These are phyloP conservation scores for Hippocampus mohnikei DNA, from an alignment of 2,113 vertebrate genomes.

Conservation along the genomic window DNA sequence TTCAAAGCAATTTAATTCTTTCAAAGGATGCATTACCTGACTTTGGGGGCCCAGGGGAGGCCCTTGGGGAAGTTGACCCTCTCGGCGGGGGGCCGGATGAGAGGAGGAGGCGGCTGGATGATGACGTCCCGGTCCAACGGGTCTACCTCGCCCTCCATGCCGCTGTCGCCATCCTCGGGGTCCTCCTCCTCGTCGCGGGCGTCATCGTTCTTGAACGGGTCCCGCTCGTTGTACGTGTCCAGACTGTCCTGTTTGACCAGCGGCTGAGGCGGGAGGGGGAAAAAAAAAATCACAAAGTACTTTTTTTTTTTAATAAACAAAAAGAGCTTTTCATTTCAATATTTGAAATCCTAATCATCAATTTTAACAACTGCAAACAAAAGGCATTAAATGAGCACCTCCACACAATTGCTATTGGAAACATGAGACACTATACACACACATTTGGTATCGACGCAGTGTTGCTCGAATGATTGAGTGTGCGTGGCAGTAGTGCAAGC, in stretches of 20 bases:
- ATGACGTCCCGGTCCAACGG: conserved; percentile 83
- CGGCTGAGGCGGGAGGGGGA: conserved; percentile 69
- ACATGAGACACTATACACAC: conserved; percentile 28
- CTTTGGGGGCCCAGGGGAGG: conserved; percentile 96
- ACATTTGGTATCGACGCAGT: conserved; percentile 32
- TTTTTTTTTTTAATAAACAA: not conserved
- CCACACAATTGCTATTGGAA: conserved; percentile 24
- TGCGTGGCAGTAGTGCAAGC: conserved; percentile 66
- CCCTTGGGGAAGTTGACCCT: conserved; percentile 89
- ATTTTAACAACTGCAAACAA: conserved; percentile 26
- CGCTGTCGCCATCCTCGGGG: conserved; percentile 73
- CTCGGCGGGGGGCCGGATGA: conserved; percentile 72
- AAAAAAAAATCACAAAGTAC: not conserved
- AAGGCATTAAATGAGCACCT: not conserved
- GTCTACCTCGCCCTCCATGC: conserved; percentile 87
- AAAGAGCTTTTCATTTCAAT: not conserved
- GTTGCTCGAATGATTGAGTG: conserved; percentile 52
- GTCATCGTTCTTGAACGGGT: conserved; percentile 94
- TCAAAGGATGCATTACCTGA: conserved; percentile 72
- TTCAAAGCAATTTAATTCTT: not conserved
- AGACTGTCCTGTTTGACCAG: conserved; percentile 94
- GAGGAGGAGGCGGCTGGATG: conserved; percentile 70
- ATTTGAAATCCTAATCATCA: not conserved
- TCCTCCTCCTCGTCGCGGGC: conserved; percentile 86
- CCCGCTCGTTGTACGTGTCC: conserved; percentile 93